Conservation (phyloP, 2,113 vertebrate species). For the Scolopax mira region DNA sequence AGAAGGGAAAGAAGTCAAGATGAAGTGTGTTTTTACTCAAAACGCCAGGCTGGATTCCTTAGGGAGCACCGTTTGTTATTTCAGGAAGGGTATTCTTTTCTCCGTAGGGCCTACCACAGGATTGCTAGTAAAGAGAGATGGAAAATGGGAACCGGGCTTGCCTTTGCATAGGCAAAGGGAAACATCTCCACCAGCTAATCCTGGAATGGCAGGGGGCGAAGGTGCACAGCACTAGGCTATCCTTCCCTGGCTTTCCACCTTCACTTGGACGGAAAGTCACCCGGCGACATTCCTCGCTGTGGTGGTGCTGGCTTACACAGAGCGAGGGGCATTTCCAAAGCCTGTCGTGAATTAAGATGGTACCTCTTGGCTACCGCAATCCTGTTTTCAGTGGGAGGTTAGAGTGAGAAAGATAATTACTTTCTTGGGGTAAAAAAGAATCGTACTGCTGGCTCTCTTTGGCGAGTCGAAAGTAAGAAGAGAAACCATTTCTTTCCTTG, state of each 20-base stretch:
- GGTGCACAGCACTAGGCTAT: neutral
- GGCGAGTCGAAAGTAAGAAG: neutral
- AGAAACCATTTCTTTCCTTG: neutral
- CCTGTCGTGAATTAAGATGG: slow-evolving; percentile 11
- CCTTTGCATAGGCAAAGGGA: neutral
- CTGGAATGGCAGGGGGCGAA: neutral
- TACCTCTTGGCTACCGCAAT: neutral
- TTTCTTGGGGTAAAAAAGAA: neutral
- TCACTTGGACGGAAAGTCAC: slow-evolving; percentile 42
- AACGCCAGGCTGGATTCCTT: neutral
- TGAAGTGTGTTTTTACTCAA: neutral
- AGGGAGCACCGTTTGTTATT: neutral
- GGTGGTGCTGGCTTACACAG: slow-evolving; percentile 44
- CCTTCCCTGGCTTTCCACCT: slow-evolving; percentile 34
- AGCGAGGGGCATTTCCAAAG: neutral
- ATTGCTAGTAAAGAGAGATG: neutral
- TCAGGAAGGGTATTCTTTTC: neutral
- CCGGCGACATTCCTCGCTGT: slow-evolving; percentile 48
- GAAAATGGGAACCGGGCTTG: neutral
- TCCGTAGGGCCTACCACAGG: neutral
- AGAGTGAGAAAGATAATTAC: neutral
- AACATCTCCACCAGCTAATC: neutral
- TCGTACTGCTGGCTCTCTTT: neutral
- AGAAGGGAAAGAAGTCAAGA: neutral
- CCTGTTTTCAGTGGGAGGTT: neutral